A percentile compares a stretch with the other conserved stretches of the same genome.
Conservation (phyloP, 2,113 vertebrate genomes). For the Cyprinodon brontotheroides region DNA sequence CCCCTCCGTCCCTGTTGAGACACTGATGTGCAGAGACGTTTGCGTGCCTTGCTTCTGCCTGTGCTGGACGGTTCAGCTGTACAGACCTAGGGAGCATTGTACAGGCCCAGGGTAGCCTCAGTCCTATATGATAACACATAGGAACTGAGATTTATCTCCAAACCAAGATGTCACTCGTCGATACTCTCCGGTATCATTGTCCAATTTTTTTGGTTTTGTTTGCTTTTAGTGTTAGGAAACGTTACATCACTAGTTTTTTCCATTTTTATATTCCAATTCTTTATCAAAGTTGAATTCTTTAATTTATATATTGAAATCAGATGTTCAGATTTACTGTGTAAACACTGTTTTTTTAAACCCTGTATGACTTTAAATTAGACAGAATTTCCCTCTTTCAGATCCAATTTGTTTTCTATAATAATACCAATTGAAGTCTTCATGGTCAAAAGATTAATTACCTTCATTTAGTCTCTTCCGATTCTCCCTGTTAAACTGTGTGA, state of each 20-base stretch:
- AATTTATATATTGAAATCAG: background rate
- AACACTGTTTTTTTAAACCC: background rate
- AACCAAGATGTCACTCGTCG: constrained; percentile 6
- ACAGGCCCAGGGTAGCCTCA: constrained; percentile 29
- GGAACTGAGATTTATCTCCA: constrained; percentile 3
- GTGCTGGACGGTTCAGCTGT: constrained; percentile 34
- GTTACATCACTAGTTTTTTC: background rate
- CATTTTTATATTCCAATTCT: too few species aligned
- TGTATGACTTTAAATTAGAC: background rate
- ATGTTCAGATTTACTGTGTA: background rate
- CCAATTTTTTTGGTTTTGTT: background rate
- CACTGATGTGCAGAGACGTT: constrained; percentile 59
- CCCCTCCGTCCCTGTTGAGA: constrained; percentile 20
- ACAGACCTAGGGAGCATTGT: constrained; percentile 21
- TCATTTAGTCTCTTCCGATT: too few species aligned
- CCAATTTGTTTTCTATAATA: background rate
- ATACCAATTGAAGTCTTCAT: background rate
- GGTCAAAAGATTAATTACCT: background rate
- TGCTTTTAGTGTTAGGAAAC: background rate
- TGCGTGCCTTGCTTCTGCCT: constrained; percentile 64
- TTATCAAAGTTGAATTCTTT: background rate
- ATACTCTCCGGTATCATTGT: constrained; percentile 16
- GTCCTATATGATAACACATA: constrained; percentile 13
- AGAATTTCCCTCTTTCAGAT: background rate
- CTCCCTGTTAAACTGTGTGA: too few species aligned